Percentiles rank a stretch among this genome's conserved stretches.
These are phyloP conservation scores for Elmis aenea DNA, from an alignment of 2,888 invertebrate genomes.

Conservation along the genomic window DNA sequence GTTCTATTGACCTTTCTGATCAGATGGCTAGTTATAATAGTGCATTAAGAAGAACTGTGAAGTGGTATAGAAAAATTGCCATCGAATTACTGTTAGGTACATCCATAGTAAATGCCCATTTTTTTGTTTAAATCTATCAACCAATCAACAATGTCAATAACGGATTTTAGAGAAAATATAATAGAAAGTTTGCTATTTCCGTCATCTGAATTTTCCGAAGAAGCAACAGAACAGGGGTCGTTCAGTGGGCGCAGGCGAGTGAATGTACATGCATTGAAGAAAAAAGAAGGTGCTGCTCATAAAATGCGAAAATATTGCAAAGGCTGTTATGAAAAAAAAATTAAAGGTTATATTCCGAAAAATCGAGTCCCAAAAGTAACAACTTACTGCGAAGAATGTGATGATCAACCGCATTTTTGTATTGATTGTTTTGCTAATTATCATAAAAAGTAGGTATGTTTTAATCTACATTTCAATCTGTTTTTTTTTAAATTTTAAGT, in stretches of 20 bases:
- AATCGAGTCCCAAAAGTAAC: slow-evolving; percentile 10
- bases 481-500: neutral
- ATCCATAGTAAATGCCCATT: slow-evolving; percentile 23
- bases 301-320: slow-evolving; percentile 7
- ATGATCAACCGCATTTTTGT: slow-evolving; percentile 5
- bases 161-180: slow-evolving; percentile 7
- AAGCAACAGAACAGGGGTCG: neutral
- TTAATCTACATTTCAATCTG: neutral
- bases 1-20: slow-evolving; percentile 23
- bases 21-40: slow-evolving; percentile 20
- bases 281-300: neutral
- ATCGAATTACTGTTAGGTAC: slow-evolving; percentile 27
- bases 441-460: neutral
- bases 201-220: neutral
- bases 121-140: slow-evolving; percentile 7
- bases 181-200: slow-evolving; percentile 1
- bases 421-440: neutral
- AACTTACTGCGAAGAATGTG: slow-evolving; percentile 9
- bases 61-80: slow-evolving; percentile 23
- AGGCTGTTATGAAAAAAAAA: slow-evolving; percentile 6
- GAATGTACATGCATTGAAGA: neutral
- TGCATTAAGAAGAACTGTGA: slow-evolving; percentile 17
- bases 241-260: neutral
- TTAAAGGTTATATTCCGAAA: slow-evolving; percentile 2
- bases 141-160: slow-evolving; percentile 1